These are phyloP conservation scores for Gymnorhina tibicen DNA, from an alignment of 2,113 vertebrate species.

Conservation along the genomic window DNA sequence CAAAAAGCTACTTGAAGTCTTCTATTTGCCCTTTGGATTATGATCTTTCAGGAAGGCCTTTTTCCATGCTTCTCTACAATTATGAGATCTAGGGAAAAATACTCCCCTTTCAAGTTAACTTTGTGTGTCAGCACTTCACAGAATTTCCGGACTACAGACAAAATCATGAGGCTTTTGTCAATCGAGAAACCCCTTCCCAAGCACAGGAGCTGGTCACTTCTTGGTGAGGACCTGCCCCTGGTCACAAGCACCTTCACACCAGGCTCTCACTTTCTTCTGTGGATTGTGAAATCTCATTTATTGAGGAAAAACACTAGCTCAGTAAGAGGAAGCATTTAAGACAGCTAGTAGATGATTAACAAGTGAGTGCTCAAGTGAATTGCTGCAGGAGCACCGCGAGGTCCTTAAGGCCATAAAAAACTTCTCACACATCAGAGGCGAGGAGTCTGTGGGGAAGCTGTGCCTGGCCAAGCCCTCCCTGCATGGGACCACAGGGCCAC, in stretches of 20 bases:
- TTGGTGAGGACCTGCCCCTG: background rate
- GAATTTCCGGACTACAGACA: background rate
- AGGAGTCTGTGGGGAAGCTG: background rate
- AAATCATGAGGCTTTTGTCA: background rate
- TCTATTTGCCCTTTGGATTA: background rate
- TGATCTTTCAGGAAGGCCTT: background rate
- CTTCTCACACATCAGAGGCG: background rate
- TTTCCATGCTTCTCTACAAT: background rate
- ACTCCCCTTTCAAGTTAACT: background rate
- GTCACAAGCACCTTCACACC: background rate
- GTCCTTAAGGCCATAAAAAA: background rate
- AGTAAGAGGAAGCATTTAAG: background rate
- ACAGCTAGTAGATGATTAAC: constrained; percentile 43
- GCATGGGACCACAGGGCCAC: background rate
- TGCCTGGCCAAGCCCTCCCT: background rate
- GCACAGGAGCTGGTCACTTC: background rate
- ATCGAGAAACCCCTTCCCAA: background rate
- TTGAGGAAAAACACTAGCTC: background rate
- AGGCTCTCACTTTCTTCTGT: background rate
- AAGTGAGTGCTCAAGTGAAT: background rate
- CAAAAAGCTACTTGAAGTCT: background rate
- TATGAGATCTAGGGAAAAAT: background rate
- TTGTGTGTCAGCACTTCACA: background rate
- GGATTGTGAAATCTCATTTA: background rate
- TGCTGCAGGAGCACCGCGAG: background rate